A percentile compares a stretch with the other conserved stretches of the same genome.
Conservation (phyloP, 2,113 vertebrate species). For the Cyanoramphus novaezelandiae region DNA sequence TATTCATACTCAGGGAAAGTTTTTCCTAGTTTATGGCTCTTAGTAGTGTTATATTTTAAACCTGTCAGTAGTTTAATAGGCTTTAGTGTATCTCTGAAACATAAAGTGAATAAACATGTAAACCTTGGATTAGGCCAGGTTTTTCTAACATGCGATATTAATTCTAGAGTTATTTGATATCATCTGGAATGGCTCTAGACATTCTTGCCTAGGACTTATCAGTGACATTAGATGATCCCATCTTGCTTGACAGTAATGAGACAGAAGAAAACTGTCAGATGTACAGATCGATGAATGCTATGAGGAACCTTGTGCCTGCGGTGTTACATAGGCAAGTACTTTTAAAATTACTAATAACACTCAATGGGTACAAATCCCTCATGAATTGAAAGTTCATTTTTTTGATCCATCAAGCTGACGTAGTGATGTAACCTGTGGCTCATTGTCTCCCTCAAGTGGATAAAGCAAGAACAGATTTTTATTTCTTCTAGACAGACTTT, state of each 20-base stretch:
- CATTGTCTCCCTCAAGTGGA: slow-evolving; percentile 53
- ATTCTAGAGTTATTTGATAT: not conserved
- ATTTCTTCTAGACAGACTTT: not conserved
- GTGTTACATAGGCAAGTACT: not conserved
- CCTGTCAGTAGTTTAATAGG: not conserved
- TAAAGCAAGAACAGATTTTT: not conserved
- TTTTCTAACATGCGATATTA: not conserved
- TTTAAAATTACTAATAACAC: not conserved
- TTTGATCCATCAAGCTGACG: not conserved
- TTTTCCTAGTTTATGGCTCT: not conserved
- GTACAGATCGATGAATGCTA: accelerated
- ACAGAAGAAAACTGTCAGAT: not conserved
- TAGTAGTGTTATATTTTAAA: not conserved
- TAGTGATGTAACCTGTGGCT: not conserved
- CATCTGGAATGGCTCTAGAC: not conserved
- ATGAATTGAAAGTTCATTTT: not conserved
- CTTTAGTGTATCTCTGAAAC: not conserved
- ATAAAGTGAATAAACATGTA: not conserved
- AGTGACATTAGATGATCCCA: not conserved
- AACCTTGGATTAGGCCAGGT: not conserved
- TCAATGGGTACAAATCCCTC: not conserved
- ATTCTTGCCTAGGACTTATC: not conserved
- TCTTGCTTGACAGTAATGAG: not conserved
- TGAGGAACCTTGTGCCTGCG: not conserved
- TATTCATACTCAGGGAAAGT: not conserved